A percentile compares a stretch with the other conserved stretches of the same genome.
Evolutionary conservation across 2,888 invertebrate genomes (phyloP).

Genomic region (Deilephila porcellus): DNA sequence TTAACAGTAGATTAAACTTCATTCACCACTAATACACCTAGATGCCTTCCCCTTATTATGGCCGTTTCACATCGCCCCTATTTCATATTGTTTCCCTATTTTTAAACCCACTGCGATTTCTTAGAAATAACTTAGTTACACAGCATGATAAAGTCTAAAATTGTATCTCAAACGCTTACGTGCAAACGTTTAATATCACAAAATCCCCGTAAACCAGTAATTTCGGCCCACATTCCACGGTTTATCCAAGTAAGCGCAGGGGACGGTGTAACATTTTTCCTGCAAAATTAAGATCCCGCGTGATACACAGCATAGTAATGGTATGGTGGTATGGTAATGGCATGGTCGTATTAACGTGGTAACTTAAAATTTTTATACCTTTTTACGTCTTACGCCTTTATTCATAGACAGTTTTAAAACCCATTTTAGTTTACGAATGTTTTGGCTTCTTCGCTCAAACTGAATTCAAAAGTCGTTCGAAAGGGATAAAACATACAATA

Average conservation of each 20-base stretch:
- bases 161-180: constrained; percentile 10
- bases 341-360: not conserved
- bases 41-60: not conserved
- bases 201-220: constrained; percentile 41
- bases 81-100: not conserved
- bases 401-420: no score
- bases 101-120: not conserved
- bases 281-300: not conserved
- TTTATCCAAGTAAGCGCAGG: constrained; percentile 51
- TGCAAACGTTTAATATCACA: constrained; percentile 28
- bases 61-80: not conserved
- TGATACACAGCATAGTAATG: constrained; percentile 1
- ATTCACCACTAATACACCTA: not conserved
- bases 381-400: no score
- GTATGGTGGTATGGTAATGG: no score
- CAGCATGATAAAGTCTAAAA: constrained; percentile 22
- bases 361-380: not conserved
- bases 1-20: not conserved
- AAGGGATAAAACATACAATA: no score
- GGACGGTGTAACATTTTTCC: constrained; percentile 42
- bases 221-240: constrained; percentile 48
- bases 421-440: no score
- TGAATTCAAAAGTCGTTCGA: no score
- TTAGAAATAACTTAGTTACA: constrained; percentile 5
- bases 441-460: no score